Percentiles rank a stretch among this genome's conserved stretches.
Conservation (phyloP, 2,113 vertebrate species). For the Andinoacara biseriatus region DNA sequence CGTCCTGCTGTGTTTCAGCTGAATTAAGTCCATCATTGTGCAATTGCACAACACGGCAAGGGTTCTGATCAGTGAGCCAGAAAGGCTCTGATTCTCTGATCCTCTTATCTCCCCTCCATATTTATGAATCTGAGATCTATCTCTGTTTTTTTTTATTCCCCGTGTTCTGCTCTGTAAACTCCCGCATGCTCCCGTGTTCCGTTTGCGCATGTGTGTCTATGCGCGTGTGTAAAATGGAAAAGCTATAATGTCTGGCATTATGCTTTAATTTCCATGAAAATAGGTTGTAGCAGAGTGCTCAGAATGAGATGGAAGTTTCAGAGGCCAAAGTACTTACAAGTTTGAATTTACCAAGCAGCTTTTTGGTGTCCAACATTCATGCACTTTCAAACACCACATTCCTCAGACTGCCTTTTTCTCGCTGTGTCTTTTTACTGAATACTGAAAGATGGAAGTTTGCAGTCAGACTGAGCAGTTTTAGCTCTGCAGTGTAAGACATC, state of each 20-base stretch:
- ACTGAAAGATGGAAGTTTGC: background rate
- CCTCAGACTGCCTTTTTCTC: background rate
- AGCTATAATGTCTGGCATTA: conserved; percentile 41
- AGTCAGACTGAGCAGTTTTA: background rate
- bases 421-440: background rate
- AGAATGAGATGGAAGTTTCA: conserved; percentile 49
- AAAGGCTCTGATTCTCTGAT: conserved; percentile 48
- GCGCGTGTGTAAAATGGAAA: conserved; percentile 17
- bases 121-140: conserved; percentile 46
- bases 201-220: background rate
- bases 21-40: conserved; percentile 38
- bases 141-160: conserved; percentile 33
- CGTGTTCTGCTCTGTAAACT: conserved; percentile 56
- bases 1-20: conserved; percentile 23
- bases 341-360: conserved; percentile 36
- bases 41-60: conserved; percentile 7
- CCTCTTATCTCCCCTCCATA: conserved; percentile 51
- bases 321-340: conserved; percentile 25
- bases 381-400: background rate
- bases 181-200: conserved; percentile 34
- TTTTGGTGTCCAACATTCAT: conserved; percentile 19
- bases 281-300: conserved; percentile 39
- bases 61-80: conserved; percentile 40
- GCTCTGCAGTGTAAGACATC: background rate
- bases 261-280: conserved; percentile 68